Evolutionary conservation across 23 tunicate species (phyloP).

Genomic region (Aplidium turbinatum): DNA sequence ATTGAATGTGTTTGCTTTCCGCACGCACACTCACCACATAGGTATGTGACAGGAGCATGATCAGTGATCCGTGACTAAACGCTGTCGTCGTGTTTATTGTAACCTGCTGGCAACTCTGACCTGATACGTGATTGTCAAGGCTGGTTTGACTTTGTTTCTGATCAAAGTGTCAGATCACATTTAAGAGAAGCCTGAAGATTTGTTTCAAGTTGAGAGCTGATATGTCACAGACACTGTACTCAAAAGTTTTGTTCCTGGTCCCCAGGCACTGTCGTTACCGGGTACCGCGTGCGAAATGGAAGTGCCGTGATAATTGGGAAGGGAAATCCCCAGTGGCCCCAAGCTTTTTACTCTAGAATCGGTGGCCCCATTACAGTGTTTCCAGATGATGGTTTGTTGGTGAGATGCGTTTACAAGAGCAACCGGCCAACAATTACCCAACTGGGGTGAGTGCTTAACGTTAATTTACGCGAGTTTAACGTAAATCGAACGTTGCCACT

Average conservation of each 20-base stretch:
- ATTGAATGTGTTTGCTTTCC: constrained; percentile 82
- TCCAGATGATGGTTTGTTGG: constrained; percentile 60
- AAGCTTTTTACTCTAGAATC: constrained; percentile 90
- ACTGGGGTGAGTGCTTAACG: constrained; percentile 80
- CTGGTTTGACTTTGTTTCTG: constrained; percentile 14
- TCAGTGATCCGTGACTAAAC: no score
- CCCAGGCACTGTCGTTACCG: constrained; percentile 86
- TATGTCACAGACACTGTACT: no score
- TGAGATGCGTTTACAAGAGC: constrained; percentile 70
- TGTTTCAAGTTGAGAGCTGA: no score
- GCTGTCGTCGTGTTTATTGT: no score
- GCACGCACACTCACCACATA: constrained; percentile 91
- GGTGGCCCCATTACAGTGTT: constrained; percentile 70
- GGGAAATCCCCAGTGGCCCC: constrained; percentile 99
- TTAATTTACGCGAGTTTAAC: no score
- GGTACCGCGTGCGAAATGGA: constrained; percentile 61
- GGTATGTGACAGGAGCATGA: no score
- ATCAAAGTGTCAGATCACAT: no score
- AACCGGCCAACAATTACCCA: constrained; percentile 15
- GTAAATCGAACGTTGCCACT: no score
- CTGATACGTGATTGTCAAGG: background rate
- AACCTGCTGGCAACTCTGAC: background rate
- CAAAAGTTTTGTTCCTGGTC: no score
- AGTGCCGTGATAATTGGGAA: constrained; percentile 86
- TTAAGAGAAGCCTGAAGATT: no score